phyloP scores from a whole-genome alignment of 2,888 invertebrate genomes.

The Drosophila melanocephala region DNA sequence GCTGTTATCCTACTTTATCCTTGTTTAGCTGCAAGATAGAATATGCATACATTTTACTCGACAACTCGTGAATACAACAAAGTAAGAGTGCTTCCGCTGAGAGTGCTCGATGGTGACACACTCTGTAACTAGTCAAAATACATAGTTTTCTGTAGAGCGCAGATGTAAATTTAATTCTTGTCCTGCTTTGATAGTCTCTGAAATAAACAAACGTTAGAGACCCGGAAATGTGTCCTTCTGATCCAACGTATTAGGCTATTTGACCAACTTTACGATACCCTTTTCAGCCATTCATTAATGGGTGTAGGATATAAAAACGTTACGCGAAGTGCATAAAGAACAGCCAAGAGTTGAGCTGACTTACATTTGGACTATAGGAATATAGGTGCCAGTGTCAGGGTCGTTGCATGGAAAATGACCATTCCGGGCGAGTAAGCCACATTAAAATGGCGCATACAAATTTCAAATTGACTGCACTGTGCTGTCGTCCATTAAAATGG shows the following conservation, averaged over 20 bases:
- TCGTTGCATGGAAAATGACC: slow-evolving; percentile 45
- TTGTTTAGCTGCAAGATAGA: slow-evolving; percentile 43
- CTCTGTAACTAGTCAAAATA: neutral
- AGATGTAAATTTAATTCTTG: neutral
- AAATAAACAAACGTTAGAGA: neutral
- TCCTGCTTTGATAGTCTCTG: neutral
- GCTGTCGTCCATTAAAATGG: slow-evolving; percentile 45
- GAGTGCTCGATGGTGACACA: neutral
- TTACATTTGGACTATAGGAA: neutral
- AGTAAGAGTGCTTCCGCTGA: no score
- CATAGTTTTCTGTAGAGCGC: neutral
- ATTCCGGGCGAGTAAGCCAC: slow-evolving; percentile 69
- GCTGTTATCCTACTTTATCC: slow-evolving; percentile 4
- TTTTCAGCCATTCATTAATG: neutral
- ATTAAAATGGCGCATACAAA: slow-evolving; percentile 57
- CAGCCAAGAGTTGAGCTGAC: neutral
- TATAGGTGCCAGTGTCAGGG: slow-evolving; percentile 13
- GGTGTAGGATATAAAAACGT: slow-evolving; percentile 21
- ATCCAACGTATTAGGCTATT: neutral
- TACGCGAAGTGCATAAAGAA: slow-evolving; percentile 45
- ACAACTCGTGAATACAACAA: slow-evolving; percentile 41
- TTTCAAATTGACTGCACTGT: slow-evolving; percentile 61
- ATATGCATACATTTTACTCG: slow-evolving; percentile 48
- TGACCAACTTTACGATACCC: neutral
- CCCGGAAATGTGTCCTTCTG: neutral